phyloP scores from a whole-genome alignment of 1,140 invertebrate species.

The Listronotus oregonensis region DNA sequence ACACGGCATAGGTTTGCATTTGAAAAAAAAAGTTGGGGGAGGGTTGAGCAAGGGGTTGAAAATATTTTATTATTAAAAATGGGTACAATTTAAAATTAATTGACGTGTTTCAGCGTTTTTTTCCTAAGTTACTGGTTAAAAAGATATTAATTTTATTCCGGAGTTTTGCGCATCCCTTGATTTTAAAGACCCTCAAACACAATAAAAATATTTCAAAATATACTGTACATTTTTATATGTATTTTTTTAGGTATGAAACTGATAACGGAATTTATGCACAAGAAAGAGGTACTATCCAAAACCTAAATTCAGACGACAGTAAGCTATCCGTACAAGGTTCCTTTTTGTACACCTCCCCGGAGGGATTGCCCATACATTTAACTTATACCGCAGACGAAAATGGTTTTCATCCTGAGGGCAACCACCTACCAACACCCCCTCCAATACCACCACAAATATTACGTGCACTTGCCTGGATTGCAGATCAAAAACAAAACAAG shows the following conservation, averaged over 20 bases:
- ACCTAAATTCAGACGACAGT: constrained; percentile 27
- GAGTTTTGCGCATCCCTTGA: too few species aligned
- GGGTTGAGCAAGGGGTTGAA: too few species aligned
- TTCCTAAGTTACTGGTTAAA: too few species aligned
- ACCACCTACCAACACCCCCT: constrained; percentile 73
- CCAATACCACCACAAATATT: constrained; percentile 78
- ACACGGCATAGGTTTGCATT: too few species aligned
- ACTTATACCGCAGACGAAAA: constrained; percentile 79
- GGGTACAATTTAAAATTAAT: too few species aligned
- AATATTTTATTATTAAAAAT: too few species aligned
- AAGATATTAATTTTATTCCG: too few species aligned
- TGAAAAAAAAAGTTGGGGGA: too few species aligned
- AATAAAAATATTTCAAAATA: too few species aligned
- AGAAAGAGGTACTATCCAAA: constrained; percentile 65
- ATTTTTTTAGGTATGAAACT: constrained; percentile 67
- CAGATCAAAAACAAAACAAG: constrained; percentile 17
- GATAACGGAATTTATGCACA: constrained; percentile 70
- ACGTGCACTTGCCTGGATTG: constrained; percentile 70
- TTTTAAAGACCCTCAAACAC: too few species aligned
- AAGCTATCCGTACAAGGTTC: constrained; percentile 70
- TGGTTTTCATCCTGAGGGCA: constrained; percentile 73
- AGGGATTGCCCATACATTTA: constrained; percentile 75
- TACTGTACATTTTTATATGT: too few species aligned
- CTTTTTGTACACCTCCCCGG: constrained; percentile 79
- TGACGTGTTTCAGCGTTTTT: too few species aligned